Base-by-base conservation (phyloP, 1,140 invertebrate genomes). In the Drosophila murphyi region DNA sequence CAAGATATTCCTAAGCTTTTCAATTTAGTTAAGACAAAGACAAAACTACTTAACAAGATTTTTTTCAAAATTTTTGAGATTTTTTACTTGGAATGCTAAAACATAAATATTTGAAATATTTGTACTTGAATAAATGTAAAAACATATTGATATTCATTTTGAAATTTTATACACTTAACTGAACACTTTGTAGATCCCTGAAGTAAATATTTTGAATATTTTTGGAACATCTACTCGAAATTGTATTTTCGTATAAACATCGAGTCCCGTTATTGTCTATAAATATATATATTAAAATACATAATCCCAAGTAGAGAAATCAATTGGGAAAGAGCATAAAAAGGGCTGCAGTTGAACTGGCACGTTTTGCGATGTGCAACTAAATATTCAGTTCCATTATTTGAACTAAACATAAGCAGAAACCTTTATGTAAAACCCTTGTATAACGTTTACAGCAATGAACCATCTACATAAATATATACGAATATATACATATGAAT, bases 401-500 rank as follows among this genome's bases (percentile, higher is more conserved):
- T 73, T 52, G 12, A 32, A 60, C n/a, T n/a, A 59, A 20, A 10
- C 7, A n/a, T 41, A 32, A 70, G 45, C n/a, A 10, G 32, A 47
- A 3, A 54, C n/a, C 41, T 3, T 5, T 73, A 61, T 35, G 12
- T 43, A 54, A 69, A 57, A 35, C 43, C 60, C 31, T 72, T 43
- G 31, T 57, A 43, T 48, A 60, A 43, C 35, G 32, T 48, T 12
- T 35, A 39, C 5, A 48, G 29, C 10, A 37, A 57, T 31, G 34
- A 12, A 32, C 34, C 48, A 52, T 35, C 7, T 48, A 63, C 4
- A 31, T 12, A 39, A 31, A 32, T 29, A 59, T 59, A 52, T 52
- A 43, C 32, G 54, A 12, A 12, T 12, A 12, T 12, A 12, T 72
- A 57, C 1, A 61, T 43, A 72, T 65, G 62, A 76, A 57, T 76